Conservation (phyloP, 2,113 vertebrate species). For the Pteropus alecto region DNA sequence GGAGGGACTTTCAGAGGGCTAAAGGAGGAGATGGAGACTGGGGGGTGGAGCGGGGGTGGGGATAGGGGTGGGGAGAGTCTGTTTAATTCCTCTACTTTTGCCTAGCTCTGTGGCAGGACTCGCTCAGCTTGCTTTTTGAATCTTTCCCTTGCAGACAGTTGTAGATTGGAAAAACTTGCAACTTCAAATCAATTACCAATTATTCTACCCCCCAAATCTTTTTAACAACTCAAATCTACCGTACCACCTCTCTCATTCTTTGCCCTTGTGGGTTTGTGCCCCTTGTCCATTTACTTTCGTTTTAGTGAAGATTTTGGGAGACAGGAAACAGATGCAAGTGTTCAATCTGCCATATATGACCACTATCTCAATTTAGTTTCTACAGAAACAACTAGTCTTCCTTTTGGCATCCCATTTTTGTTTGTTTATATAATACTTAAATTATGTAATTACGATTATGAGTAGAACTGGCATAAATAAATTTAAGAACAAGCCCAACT, state of each 20-base stretch:
- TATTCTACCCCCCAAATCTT: background rate
- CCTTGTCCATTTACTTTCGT: constrained; percentile 10
- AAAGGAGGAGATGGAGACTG: background rate
- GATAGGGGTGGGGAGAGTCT: background rate
- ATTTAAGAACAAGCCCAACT: background rate
- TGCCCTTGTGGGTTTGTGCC: background rate
- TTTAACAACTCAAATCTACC: background rate
- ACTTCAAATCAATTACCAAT: background rate
- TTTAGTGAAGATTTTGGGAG: constrained; percentile 25
- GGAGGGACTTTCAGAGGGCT: background rate
- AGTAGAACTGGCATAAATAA: background rate
- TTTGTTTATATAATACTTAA: constrained; percentile 13
- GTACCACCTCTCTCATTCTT: background rate
- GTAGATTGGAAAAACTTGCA: background rate
- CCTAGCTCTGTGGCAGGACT: background rate
- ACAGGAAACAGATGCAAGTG: background rate
- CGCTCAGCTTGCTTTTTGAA: background rate
- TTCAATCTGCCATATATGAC: background rate
- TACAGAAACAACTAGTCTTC: background rate
- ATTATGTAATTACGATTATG: constrained; percentile 1
- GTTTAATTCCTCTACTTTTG: background rate
- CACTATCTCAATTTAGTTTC: background rate
- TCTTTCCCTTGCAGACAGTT: background rate
- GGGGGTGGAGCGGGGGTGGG: too few species aligned
- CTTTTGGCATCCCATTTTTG: background rate